Evolutionary conservation across 2,888 invertebrate genomes (phyloP), one percentile per base, ranked within the genome.

Genomic region (Drosophila fungiperda): DNA sequence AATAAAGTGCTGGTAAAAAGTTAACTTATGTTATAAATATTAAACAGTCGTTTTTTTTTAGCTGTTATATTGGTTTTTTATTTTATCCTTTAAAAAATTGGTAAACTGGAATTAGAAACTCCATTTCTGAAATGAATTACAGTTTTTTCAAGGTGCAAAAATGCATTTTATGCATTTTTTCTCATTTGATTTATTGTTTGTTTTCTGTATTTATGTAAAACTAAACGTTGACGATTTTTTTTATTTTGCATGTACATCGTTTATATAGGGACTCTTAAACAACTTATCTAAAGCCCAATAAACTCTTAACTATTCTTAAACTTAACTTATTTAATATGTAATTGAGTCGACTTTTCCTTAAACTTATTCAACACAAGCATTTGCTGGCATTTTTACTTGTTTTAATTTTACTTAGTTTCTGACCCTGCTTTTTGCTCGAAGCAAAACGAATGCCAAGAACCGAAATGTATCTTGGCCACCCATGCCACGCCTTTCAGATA

Each of bases 401-500:
- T 9, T 55, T 23, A 6, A 12, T 15, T 35, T 59, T 26, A 11
- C 4, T 49, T 35, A 57, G 36, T n/a, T 59, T 48, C 20, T 72
- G 74, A 73, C 61, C 61, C 68, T 55, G 48, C 15, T 70, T 64
- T 60, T 17, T 5, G 17, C 15, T 29, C 48, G 26, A 17, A 40
- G 26, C 29, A 11, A 38, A 38, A 23, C 9, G 45, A 17, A 38
- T 32, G 38, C 33, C 57, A 42, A 64, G 29, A 45, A 23, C 45
- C 59, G 67, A 59, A 49, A 50, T 58, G 50, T 65, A 42, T 58
- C 60, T 61, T n/a, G 49, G 45, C 23, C 78, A 86, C 83, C 84
- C 87, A 78, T 81, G 83, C 87, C 83, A 86, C 84, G 84, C 89
- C 84, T 67, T 2, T 40, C 6, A 7, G 9, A 20, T 20, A 45